These are phyloP conservation scores for Brachionus koreanus DNA, from an alignment of 1,140 invertebrate species.

Conservation along the genomic window DNA sequence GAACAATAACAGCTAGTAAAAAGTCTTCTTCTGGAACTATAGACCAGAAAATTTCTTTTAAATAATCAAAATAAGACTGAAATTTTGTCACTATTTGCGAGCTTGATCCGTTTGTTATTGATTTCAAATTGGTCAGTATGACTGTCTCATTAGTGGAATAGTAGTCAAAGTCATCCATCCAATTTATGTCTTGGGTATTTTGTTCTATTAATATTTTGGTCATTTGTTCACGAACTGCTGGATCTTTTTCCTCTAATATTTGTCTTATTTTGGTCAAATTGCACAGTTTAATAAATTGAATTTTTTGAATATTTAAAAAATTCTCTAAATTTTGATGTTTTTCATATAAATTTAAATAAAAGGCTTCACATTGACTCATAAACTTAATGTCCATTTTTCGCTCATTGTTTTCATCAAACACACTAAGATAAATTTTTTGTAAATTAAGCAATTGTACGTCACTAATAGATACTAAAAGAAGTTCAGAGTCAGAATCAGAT, in stretches of 20 bases:
- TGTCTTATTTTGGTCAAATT: not conserved
- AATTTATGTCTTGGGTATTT: conserved; percentile 15
- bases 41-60: not conserved
- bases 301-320: conserved; percentile 2
- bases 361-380: not conserved
- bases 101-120: not conserved
- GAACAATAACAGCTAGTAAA: conserved; percentile 23
- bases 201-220: not conserved
- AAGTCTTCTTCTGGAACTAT: conserved; percentile 26
- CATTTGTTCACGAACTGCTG: not conserved
- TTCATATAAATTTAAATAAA: not conserved
- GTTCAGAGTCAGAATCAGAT: not conserved
- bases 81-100: not conserved
- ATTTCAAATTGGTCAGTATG: not conserved
- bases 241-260: not conserved
- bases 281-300: conserved; percentile 19
- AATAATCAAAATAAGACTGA: not conserved
- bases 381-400: conserved; percentile 9
- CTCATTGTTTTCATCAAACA: not conserved
- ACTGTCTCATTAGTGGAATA: conserved; percentile 11
- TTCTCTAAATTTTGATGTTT: conserved; percentile 1
- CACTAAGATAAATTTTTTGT: conserved; percentile 22
- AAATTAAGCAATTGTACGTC: conserved; percentile 13
- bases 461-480: conserved; percentile 18
- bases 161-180: not conserved